Evolutionary conservation across 1,140 invertebrate genomes (phyloP).

Genomic region (Episyrphus balteatus): DNA sequence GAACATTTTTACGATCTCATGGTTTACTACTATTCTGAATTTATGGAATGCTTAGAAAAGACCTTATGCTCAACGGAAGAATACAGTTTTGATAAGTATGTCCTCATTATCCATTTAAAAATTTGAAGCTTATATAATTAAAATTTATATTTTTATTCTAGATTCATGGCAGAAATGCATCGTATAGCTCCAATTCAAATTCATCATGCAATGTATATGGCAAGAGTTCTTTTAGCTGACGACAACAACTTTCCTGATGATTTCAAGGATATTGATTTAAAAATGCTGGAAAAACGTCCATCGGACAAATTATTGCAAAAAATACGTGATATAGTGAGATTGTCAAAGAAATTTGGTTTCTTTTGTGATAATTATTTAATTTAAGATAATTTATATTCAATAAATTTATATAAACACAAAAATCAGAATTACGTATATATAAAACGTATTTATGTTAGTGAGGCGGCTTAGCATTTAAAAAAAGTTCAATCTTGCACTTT

Average conservation of each 20-base stretch:
- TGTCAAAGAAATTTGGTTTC: constrained; percentile 21
- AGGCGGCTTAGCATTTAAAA: no score
- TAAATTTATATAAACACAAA: no score
- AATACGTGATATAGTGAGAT: constrained; percentile 17
- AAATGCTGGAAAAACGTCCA: constrained; percentile 16
- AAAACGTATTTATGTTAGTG: no score
- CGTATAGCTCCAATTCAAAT: constrained; percentile 19
- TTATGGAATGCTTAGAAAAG: constrained; percentile 30
- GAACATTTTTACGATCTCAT: constrained; percentile 40
- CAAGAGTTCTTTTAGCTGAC: constrained; percentile 23
- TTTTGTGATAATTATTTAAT: no score
- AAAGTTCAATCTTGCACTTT: no score
- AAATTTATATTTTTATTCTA: constrained; percentile 4
- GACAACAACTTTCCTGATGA: constrained; percentile 22
- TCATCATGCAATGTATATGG: constrained; percentile 28
- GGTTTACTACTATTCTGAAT: constrained; percentile 41
- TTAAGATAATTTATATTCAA: no score
- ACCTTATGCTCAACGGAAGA: constrained; percentile 18
- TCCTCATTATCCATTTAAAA: not conserved
- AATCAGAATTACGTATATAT: no score
- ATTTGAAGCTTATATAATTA: no score
- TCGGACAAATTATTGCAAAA: constrained; percentile 13
- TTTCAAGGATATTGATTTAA: constrained; percentile 23
- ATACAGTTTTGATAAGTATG: constrained; percentile 19
- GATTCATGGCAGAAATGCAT: constrained; percentile 23